Percentiles rank a stretch among this genome's conserved stretches.
phyloP scores from a whole-genome alignment of 2,888 invertebrate genomes.

The Lysandra coridon region DNA sequence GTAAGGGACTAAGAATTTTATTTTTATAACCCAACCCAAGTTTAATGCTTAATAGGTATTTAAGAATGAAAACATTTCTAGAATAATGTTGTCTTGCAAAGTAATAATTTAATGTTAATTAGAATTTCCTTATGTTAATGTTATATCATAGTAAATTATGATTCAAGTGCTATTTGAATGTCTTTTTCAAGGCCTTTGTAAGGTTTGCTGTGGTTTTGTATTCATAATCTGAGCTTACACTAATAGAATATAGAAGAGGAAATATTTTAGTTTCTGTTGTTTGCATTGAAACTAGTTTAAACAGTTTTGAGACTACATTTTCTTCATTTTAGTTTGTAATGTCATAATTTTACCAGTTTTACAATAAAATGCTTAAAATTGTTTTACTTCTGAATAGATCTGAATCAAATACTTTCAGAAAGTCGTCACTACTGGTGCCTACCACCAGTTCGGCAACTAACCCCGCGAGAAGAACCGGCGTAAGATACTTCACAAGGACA shows the following conservation, averaged over 20 bases:
- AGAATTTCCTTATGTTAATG: neutral
- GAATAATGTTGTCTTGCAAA: neutral
- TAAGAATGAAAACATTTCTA: neutral
- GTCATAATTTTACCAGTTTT: too few relatives aligned
- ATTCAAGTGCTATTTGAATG: conserved; percentile 12
- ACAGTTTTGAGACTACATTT: too few relatives aligned
- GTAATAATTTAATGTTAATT: neutral
- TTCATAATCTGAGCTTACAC: neutral
- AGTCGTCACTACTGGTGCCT: too few relatives aligned
- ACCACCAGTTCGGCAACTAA: too few relatives aligned
- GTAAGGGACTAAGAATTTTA: neutral
- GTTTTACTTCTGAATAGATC: too few relatives aligned
- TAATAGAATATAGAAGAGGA: neutral
- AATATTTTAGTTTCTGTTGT: neutral
- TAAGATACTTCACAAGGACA: too few relatives aligned
- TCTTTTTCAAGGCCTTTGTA: conserved; percentile 5
- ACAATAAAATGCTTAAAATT: too few relatives aligned
- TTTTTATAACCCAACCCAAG: neutral
- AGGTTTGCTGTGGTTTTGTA: conserved; percentile 1
- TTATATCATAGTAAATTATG: neutral
- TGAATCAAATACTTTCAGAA: too few relatives aligned
- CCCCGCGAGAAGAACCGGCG: too few relatives aligned
- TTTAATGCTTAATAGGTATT: neutral
- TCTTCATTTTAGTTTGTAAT: too few relatives aligned
- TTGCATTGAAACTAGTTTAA: too few relatives aligned